Base-by-base conservation (phyloP, 2,888 invertebrate genomes). In the Selenia dentaria region DNA sequence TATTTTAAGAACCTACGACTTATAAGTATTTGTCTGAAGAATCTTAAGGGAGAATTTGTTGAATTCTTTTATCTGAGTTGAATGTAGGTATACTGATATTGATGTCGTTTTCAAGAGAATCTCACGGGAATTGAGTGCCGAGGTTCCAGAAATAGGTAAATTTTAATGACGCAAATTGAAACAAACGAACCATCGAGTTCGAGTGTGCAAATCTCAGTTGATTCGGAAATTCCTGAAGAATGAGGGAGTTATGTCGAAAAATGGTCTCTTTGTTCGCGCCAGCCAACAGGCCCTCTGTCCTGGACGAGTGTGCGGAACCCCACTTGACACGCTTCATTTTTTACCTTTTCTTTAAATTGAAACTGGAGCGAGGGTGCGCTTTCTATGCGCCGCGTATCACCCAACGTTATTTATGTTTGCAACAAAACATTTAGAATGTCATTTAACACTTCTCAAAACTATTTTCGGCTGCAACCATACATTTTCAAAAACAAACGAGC, bases 261-360 rank as follows among this genome's bases (percentile, higher is more conserved):
- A 77, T 75, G 70, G 70, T 78, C 71, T 67, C 79, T 86, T 88
- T 88, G 86, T 88, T 84, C 81, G 76, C 74, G 74, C 79, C 82
- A 76, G 77, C 71, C 74, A 82, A 79, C 80, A 76, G 79, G 73
- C 79, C 73, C 77, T 76, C 72, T 66, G 67, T 72, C 70, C 68
- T 67, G 68, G 65, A 67, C 48, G 70, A 82, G 70, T 81, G 79
- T 78, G 79, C 74, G 70, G 74, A 82, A 81, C 79, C 82, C 79
- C 82, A 81, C 86, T 86, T 85, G 86, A 87, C 86, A 85, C 79
- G 81, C 73, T 87, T 84, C 79, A 82, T 83, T 86, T 58, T 83
- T 85, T 83, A 79, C 83, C 83, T 81, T 81, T 79, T 74, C 79
- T 74, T 83, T 72, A 79, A 86, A 82, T 81, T 79, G 77, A 79